Conservation (phyloP, 2,888 invertebrate genomes). For the Dione vanillae region DNA sequence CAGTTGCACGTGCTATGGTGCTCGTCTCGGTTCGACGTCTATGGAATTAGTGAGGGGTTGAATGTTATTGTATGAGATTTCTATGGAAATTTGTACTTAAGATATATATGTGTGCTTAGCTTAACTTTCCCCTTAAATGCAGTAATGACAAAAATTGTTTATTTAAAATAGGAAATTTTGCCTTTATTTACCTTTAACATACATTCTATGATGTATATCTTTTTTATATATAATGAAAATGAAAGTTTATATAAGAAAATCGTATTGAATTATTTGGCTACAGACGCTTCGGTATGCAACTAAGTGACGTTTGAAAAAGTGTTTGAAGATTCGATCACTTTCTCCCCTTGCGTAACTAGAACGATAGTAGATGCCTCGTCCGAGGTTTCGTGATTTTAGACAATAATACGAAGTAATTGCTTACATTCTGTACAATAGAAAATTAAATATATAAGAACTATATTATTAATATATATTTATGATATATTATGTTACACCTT, state of each 20-base stretch:
- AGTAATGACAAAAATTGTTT: too few relatives aligned
- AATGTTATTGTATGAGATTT: neutral
- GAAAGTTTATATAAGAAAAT: too few relatives aligned
- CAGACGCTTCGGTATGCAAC: neutral
- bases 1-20: slow-evolving; percentile 32
- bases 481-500: too few relatives aligned
- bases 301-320: neutral
- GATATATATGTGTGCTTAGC: too few relatives aligned
- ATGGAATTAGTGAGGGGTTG: neutral
- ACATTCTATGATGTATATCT: too few relatives aligned
- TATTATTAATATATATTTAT: too few relatives aligned
- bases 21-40: slow-evolving; percentile 16
- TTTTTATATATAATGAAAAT: too few relatives aligned
- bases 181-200: too few relatives aligned
- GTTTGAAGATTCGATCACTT: neutral
- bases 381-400: slow-evolving; percentile 1
- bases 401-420: neutral
- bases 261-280: neutral
- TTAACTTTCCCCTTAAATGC: too few relatives aligned
- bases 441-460: too few relatives aligned
- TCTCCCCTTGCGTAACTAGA: slow-evolving; percentile 21
- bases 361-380: slow-evolving; percentile 2
- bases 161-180: too few relatives aligned
- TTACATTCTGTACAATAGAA: neutral
- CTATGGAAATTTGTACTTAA: neutral